These are phyloP conservation scores for Macropis europaea DNA, from an alignment of 2,888 invertebrate species.

Conservation along the genomic window DNA sequence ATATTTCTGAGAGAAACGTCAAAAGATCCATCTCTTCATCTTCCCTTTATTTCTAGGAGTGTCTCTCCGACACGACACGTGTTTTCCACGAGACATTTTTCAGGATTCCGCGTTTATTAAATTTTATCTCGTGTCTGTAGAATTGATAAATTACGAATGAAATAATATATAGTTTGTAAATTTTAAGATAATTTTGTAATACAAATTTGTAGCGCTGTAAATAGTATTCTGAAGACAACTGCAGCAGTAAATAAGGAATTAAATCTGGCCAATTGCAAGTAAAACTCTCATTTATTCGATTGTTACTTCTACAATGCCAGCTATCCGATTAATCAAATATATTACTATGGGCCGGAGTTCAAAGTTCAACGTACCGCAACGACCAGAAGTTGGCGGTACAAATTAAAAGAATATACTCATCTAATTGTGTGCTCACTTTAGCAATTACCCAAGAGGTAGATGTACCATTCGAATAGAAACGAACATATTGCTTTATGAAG, in stretches of 20 bases:
- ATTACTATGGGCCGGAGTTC: not conserved
- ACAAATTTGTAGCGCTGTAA: not conserved
- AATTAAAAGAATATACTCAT: not conserved
- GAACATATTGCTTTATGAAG: too few species aligned
- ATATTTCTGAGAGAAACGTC: not conserved
- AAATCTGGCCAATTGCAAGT: not conserved
- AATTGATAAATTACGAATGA: not conserved
- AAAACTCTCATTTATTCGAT: not conserved
- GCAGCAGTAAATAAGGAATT: not conserved
- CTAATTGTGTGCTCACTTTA: not conserved
- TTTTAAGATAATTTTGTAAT: not conserved
- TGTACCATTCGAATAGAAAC: too few species aligned
- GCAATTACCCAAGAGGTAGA: not conserved
- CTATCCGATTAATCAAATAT: slow-evolving; percentile 32
- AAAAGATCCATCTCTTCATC: not conserved
- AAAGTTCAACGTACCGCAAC: not conserved
- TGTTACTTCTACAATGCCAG: not conserved
- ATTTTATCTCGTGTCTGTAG: not conserved
- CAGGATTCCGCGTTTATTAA: not conserved
- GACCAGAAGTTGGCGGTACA: not conserved
- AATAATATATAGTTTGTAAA: not conserved
- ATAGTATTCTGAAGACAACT: not conserved
- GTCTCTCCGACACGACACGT: not conserved
- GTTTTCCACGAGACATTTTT: not conserved
- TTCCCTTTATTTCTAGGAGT: not conserved